These are phyloP conservation scores for Acheta domesticus DNA, from an alignment of 2,888 invertebrate species.

Conservation along the genomic window DNA sequence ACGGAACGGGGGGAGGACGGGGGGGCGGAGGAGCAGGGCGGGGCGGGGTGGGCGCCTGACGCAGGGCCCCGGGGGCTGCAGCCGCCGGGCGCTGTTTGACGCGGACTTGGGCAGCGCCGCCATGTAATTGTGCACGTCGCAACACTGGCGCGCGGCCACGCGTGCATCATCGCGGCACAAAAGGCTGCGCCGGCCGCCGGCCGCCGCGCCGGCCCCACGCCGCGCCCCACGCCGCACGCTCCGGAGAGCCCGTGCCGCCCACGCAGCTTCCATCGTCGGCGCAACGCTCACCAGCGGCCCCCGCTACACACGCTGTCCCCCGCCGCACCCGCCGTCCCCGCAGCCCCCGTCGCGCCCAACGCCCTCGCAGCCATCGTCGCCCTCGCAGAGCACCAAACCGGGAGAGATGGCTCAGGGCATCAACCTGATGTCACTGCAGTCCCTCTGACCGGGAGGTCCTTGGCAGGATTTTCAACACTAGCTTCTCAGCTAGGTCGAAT, in stretches of 20 bases:
- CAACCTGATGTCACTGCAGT: too few relatives aligned
- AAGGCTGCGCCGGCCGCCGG: background rate
- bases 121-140: background rate
- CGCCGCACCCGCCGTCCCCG: too few relatives aligned
- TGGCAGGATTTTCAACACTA: too few relatives aligned
- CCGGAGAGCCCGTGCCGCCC: background rate
- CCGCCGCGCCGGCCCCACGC: background rate
- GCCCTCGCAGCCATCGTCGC: too few relatives aligned
- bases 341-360: too few relatives aligned
- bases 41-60: too few relatives aligned
- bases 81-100: background rate
- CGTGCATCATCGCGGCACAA: constrained; percentile 1
- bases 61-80: background rate
- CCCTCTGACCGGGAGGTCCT: too few relatives aligned
- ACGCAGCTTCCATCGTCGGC: background rate
- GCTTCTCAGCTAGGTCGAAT: too few relatives aligned
- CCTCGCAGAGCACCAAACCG: too few relatives aligned
- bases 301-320: too few relatives aligned
- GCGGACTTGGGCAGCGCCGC: background rate
- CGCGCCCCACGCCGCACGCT: background rate
- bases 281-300: background rate
- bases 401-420: too few relatives aligned
- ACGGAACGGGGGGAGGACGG: background rate
- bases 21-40: background rate
- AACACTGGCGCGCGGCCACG: background rate